Evolutionary conservation across 2,797 vertebrate genomes (phyloP).

Genomic region (Molossus molossus): DNA sequence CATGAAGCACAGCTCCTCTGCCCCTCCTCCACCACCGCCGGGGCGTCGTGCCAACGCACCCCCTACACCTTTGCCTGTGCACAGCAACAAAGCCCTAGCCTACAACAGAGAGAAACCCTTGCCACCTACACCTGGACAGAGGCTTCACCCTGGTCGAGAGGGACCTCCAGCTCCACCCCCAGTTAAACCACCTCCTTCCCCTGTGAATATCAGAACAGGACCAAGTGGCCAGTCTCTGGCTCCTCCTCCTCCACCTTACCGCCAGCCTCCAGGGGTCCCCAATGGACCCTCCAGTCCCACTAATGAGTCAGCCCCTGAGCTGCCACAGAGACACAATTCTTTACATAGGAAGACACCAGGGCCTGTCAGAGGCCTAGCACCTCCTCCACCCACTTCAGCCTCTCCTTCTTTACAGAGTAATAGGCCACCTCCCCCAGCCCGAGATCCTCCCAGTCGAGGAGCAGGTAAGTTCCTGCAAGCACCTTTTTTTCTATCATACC

Average conservation of each 20-base stretch:
- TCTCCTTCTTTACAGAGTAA: slow-evolving; percentile 91
- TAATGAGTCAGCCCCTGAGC: slow-evolving; percentile 93
- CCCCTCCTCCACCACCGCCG: slow-evolving; percentile 88
- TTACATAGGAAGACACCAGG: slow-evolving; percentile 94
- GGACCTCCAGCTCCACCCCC: slow-evolving; percentile 89
- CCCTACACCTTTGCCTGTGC: slow-evolving; percentile 86
- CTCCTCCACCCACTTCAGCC: slow-evolving; percentile 91
- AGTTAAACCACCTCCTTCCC: slow-evolving; percentile 92
- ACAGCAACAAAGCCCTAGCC: slow-evolving; percentile 86
- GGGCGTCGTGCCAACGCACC: slow-evolving; percentile 91
- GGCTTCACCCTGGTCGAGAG: slow-evolving; percentile 87
- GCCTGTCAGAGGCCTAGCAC: slow-evolving; percentile 89
- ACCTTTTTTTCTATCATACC: neutral
- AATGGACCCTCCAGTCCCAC: slow-evolving; percentile 93
- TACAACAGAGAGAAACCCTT: slow-evolving; percentile 96
- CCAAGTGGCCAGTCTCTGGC: slow-evolving; percentile 91
- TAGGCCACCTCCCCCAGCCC: slow-evolving; percentile 95
- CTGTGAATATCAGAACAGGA: slow-evolving; percentile 88
- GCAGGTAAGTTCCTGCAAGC: slow-evolving; percentile 91
- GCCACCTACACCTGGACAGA: slow-evolving; percentile 93
- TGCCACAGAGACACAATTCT: slow-evolving; percentile 97
- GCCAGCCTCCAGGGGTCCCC: slow-evolving; percentile 92
- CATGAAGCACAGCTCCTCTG: slow-evolving; percentile 92
- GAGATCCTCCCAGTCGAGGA: slow-evolving; percentile 95
- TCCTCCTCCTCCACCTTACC: slow-evolving; percentile 95